These are phyloP conservation scores for Ifrita kowaldi DNA, from an alignment of 2,113 vertebrate species.

Conservation along the genomic window DNA sequence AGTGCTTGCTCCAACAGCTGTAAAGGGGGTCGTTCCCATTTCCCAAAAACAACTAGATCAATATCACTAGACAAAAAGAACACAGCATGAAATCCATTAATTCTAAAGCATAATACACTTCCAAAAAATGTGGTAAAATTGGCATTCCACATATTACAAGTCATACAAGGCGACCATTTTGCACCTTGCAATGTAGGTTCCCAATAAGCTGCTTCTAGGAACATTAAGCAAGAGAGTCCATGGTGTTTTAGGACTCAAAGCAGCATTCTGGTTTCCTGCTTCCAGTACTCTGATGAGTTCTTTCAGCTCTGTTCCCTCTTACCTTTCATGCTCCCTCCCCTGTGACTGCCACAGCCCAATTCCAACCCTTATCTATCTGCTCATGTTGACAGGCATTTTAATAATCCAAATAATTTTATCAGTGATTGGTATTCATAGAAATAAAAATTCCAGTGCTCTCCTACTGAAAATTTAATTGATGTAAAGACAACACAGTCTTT, in stretches of 20 bases:
- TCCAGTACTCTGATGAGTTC: background rate
- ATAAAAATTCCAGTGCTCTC: background rate
- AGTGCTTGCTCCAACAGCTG: constrained; percentile 93
- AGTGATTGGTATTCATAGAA: background rate
- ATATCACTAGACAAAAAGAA: constrained; percentile 83
- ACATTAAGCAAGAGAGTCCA: background rate
- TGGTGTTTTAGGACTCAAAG: background rate
- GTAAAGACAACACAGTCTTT: background rate
- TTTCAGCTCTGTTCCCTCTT: background rate
- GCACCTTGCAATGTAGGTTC: background rate
- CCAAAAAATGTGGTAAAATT: background rate
- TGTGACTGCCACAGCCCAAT: background rate
- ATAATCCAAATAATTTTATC: background rate
- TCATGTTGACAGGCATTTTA: background rate
- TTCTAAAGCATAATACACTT: background rate
- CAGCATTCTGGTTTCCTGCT: background rate
- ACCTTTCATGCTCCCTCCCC: background rate
- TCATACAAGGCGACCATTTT: background rate
- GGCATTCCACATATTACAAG: background rate
- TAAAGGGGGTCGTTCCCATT: constrained; percentile 92
- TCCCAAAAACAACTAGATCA: constrained; percentile 95
- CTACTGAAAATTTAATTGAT: background rate
- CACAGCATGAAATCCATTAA: background rate
- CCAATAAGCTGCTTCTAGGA: background rate
- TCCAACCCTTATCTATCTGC: background rate